phyloP scores from a whole-genome alignment of 2,888 invertebrate species.

The Agriopis leucophaearia region DNA sequence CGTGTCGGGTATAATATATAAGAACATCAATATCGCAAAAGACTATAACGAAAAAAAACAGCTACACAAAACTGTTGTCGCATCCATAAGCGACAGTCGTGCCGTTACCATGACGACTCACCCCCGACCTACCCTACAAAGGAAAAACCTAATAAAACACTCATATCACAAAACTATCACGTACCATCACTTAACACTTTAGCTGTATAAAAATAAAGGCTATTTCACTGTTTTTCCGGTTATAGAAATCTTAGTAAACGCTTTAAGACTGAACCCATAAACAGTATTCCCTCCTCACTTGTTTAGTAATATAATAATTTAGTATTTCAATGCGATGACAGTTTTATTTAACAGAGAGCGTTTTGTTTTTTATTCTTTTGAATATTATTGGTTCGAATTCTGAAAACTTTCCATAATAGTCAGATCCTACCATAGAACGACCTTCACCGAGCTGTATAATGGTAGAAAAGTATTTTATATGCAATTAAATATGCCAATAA shows the following conservation, averaged over 20 bases:
- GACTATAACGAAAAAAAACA: conserved; percentile 25
- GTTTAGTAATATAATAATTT: conserved; percentile 70
- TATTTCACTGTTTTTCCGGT: conserved; percentile 18
- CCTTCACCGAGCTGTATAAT: too few relatives aligned
- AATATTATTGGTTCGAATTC: not conserved
- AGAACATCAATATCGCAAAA: too few relatives aligned
- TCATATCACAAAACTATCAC: conserved; percentile 25
- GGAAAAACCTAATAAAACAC: conserved; percentile 70
- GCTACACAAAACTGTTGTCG: conserved; percentile 39
- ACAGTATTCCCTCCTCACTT: conserved; percentile 64
- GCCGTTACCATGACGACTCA: conserved; percentile 67
- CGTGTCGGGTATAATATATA: too few relatives aligned
- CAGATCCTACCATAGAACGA: too few relatives aligned
- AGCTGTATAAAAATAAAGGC: not conserved
- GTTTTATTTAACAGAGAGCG: conserved; percentile 42
- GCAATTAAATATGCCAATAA: too few relatives aligned
- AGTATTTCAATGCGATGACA: conserved; percentile 54
- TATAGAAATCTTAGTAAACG: conserved; percentile 20
- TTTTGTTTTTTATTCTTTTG: conserved; percentile 3
- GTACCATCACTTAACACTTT: conserved; percentile 6
- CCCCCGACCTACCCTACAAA: conserved; percentile 69
- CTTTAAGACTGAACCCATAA: conserved; percentile 61
- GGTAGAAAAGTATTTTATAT: too few relatives aligned
- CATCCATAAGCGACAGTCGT: conserved; percentile 57
- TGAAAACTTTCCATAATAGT: too few relatives aligned